Conservation (phyloP, 92 coral and sea anemone species). For the Bergia sp. region DNA sequence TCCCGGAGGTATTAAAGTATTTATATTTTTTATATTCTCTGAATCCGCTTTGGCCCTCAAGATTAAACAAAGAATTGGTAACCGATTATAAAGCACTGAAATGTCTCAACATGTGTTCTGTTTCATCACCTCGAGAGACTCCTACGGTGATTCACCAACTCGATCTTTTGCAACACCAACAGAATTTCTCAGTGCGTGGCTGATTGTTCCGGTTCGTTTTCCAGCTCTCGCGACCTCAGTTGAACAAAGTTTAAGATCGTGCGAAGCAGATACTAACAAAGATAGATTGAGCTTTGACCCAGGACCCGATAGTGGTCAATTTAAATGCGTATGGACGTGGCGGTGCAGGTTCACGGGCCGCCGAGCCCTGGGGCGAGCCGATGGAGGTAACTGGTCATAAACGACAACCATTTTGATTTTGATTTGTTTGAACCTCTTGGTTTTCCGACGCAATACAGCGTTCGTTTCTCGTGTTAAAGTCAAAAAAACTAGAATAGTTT, state of each 20-base stretch:
- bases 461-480: not conserved
- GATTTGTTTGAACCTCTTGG: not conserved
- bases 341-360: slow-evolving; percentile 39
- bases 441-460: not conserved
- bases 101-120: not conserved
- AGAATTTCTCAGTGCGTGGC: not conserved
- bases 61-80: not conserved
- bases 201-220: not conserved
- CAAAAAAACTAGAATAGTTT: no score
- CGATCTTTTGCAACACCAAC: not conserved
- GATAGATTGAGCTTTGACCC: not conserved
- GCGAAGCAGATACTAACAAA: not conserved
- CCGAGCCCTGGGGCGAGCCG: slow-evolving; percentile 47
- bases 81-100: not conserved
- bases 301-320: not conserved
- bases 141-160: not conserved
- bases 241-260: not conserved
- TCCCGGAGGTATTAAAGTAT: not conserved
- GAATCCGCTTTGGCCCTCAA: not conserved
- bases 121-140: not conserved
- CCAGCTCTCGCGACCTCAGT: not conserved
- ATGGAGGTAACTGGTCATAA: slow-evolving; percentile 25
- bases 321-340: slow-evolving; percentile 31
- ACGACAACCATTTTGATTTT: not conserved
- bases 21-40: not conserved